Base-by-base conservation (phyloP, 2,888 invertebrate genomes). In the Perizoma flavofasciatum region DNA sequence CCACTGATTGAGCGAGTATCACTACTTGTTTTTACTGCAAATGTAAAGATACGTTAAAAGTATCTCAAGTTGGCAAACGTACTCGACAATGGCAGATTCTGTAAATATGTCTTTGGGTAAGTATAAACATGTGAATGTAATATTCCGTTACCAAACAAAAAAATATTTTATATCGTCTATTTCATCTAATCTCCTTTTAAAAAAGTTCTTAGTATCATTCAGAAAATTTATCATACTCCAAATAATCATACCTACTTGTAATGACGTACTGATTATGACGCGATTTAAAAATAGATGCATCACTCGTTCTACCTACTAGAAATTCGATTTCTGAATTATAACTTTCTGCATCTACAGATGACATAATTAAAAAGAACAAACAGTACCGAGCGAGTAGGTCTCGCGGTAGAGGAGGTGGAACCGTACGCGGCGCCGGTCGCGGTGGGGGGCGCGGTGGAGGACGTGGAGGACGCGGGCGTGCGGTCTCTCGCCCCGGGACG, bases 51-150 rank as follows among this genome's bases (percentile, higher is more conserved):
- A 22, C 22, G 22, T 22, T 44, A 22, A 1, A 22, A 6, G 5
- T 10, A 7, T 44, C 11, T 6, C 44, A 22, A 0, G 7, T 44
- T 44, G 7, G 6, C 7, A 22, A 5, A 44, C 8, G 8, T 44
- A 44, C 0, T 11, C 11, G 8, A 72, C 47, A 48, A 90, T 90
- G 90, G 78, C 83, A 39, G 90, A 90, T 73, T 78, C 87, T 32
- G 83, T 89, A 10, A 87, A 89, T 77, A 88, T 90, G 89, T 89
- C 90, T 59, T 70, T 90, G 56, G 90, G 90, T 89, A 82, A 82
- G 84, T 67, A 22, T 8, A 34, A 33, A 8, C 8, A 32, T 58
- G 43, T 57, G 10, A 41, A 41, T 41, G 41, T 34, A 32, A 4
- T 10, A 46, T 41, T 35, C 48, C 37, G 47, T 44, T 49, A 5